phyloP scores from a whole-genome alignment of 2,797 vertebrate genomes.

The Rhynchonycteris naso region DNA sequence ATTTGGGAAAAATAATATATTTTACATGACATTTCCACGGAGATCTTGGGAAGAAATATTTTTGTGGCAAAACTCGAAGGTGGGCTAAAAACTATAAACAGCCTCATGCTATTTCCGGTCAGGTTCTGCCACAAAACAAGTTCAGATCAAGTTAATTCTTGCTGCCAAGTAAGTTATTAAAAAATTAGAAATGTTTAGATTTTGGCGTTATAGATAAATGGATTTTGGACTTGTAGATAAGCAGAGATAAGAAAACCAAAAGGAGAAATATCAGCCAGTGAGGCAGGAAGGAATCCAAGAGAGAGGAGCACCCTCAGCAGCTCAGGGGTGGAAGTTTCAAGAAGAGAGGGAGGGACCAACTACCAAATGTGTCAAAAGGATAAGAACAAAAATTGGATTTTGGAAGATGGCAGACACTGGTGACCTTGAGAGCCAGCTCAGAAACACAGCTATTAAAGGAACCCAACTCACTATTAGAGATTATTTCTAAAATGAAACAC shows the following conservation, averaged over 20 bases:
- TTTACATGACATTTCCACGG: background rate
- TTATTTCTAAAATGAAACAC: constrained; percentile 36
- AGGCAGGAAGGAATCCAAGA: background rate
- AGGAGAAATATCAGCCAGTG: background rate
- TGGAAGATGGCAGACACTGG: background rate
- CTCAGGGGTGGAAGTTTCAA: background rate
- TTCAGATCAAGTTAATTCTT: constrained; percentile 8
- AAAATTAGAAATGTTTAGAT: background rate
- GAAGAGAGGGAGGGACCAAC: background rate
- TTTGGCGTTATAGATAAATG: background rate
- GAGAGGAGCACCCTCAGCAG: background rate
- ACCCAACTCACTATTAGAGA: background rate
- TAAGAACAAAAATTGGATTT: background rate
- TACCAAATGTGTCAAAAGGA: background rate
- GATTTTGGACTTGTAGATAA: background rate
- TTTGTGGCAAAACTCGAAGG: background rate
- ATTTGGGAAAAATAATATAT: constrained; percentile 22
- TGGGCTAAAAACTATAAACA: background rate
- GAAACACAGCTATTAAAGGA: background rate
- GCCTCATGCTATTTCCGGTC: background rate
- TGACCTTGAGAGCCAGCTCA: background rate
- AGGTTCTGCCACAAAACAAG: background rate
- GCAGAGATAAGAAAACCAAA: background rate
- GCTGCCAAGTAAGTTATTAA: background rate
- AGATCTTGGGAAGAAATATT: constrained; percentile 19